phyloP scores from a whole-genome alignment of 92 coral and sea anemone species.

The Phenganax marumi region DNA sequence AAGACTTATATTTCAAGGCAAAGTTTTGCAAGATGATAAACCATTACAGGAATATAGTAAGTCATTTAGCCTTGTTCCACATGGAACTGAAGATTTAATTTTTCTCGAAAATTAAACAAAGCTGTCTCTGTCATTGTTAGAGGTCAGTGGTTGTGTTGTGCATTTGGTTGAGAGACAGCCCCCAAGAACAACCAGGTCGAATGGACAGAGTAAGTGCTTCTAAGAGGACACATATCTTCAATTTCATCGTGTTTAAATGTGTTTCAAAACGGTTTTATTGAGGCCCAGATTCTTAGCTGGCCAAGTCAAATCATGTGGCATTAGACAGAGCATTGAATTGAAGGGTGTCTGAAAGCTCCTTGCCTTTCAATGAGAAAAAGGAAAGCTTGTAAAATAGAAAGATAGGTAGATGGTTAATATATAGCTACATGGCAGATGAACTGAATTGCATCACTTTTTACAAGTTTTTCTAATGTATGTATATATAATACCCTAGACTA shows the following conservation, averaged over 20 bases:
- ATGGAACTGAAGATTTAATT: not conserved
- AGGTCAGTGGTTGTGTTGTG: slow-evolving; percentile 88
- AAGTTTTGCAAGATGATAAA: slow-evolving; percentile 90
- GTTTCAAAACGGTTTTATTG: too few species aligned
- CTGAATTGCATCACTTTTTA: too few species aligned
- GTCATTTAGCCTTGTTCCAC: not conserved
- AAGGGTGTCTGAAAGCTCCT: too few species aligned
- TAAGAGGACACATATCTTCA: too few species aligned
- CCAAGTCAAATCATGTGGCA: not conserved
- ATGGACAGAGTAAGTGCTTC: slow-evolving; percentile 45
- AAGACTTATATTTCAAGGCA: slow-evolving; percentile 88
- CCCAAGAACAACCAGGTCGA: slow-evolving; percentile 46
- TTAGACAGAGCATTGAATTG: too few species aligned
- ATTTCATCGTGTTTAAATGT: not conserved
- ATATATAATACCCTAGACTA: too few species aligned
- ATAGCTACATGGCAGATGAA: too few species aligned
- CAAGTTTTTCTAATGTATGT: too few species aligned
- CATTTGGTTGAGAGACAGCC: slow-evolving; percentile 93
- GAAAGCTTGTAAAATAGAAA: too few species aligned
- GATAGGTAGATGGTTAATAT: too few species aligned
- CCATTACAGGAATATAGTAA: slow-evolving; percentile 79
- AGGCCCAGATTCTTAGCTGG: not conserved
- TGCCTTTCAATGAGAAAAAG: too few species aligned
- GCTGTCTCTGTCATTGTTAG: slow-evolving; percentile 42
- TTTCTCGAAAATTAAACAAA: not conserved